Evolutionary conservation across 1,140 invertebrate species (phyloP).

Genomic region (Monochamus saltuarius): DNA sequence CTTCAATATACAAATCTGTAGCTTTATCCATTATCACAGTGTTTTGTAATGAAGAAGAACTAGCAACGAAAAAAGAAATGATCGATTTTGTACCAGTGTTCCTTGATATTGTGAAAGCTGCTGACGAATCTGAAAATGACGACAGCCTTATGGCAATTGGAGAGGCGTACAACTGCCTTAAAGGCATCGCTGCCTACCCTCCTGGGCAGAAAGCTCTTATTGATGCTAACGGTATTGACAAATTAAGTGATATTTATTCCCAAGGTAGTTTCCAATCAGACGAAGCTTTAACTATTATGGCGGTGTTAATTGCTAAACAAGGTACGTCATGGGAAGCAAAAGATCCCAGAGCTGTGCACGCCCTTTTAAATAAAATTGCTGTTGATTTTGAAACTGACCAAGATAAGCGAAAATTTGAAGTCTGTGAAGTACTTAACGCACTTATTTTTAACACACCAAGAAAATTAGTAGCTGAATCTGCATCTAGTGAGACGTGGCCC

Average conservation of each 20-base stretch:
- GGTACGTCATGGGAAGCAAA: slow-evolving; percentile 74
- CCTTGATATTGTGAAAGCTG: slow-evolving; percentile 76
- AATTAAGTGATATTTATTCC: slow-evolving; percentile 81
- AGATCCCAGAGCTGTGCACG: slow-evolving; percentile 73
- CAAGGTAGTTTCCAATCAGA: slow-evolving; percentile 85
- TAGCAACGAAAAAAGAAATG: slow-evolving; percentile 80
- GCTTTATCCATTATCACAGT: slow-evolving; percentile 80
- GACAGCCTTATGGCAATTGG: slow-evolving; percentile 85
- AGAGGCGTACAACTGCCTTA: slow-evolving; percentile 82
- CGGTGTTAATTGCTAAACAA: slow-evolving; percentile 67
- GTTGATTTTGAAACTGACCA: slow-evolving; percentile 85
- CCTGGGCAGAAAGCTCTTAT: slow-evolving; percentile 75
- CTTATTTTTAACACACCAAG: slow-evolving; percentile 72
- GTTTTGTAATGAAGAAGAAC: slow-evolving; percentile 76
- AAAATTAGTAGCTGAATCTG: slow-evolving; percentile 60
- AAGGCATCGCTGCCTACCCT: slow-evolving; percentile 71
- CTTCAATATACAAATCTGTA: slow-evolving; percentile 85
- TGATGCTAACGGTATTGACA: slow-evolving; percentile 72
- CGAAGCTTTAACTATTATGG: slow-evolving; percentile 77
- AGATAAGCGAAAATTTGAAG: slow-evolving; percentile 83
- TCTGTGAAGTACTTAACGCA: slow-evolving; percentile 73
- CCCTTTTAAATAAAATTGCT: slow-evolving; percentile 79
- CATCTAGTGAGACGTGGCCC: slow-evolving; percentile 74
- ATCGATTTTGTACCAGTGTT: slow-evolving; percentile 77
- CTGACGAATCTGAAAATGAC: slow-evolving; percentile 78